These are phyloP conservation scores for Coregonus sp. DNA, from an alignment of 2,797 vertebrate species.

Conservation along the genomic window DNA sequence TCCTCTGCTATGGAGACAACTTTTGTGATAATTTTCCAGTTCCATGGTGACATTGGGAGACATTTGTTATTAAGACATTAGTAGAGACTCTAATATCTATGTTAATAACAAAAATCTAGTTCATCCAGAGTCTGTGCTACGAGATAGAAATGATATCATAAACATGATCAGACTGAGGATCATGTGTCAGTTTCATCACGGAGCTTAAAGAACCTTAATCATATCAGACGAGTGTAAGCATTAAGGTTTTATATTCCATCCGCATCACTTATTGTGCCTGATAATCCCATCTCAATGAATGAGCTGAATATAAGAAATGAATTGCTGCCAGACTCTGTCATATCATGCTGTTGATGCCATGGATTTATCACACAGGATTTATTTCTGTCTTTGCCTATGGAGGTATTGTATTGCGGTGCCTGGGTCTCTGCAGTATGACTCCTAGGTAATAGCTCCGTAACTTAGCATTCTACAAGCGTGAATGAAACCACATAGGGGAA, in stretches of 20 bases:
- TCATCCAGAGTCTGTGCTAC: constrained; percentile 30
- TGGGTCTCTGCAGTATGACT: constrained; percentile 18
- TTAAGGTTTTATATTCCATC: constrained; percentile 51
- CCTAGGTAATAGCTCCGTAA: background rate
- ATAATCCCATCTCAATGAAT: constrained; percentile 58
- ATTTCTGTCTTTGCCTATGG: constrained; percentile 43
- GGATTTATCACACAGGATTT: constrained; percentile 65
- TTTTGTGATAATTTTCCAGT: constrained; percentile 54
- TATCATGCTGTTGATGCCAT: constrained; percentile 41
- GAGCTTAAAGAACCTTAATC: constrained; percentile 53
- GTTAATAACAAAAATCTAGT: background rate
- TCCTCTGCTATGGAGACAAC: constrained; percentile 49
- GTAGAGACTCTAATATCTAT: background rate
- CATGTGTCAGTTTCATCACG: constrained; percentile 43
- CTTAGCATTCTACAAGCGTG: constrained; percentile 18
- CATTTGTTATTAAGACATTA: background rate
- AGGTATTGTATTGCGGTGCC: constrained; percentile 35
- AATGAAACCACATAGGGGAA: constrained; percentile 13
- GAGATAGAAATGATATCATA: constrained; percentile 35
- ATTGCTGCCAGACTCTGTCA: constrained; percentile 52
- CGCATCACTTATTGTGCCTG: constrained; percentile 54
- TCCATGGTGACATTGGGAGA: background rate
- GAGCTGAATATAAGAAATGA: constrained; percentile 42
- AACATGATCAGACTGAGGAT: constrained; percentile 48
- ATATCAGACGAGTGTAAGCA: constrained; percentile 65